Conservation (phyloP, 2,888 invertebrate species). For the Drosophila pseudotalamancana region DNA sequence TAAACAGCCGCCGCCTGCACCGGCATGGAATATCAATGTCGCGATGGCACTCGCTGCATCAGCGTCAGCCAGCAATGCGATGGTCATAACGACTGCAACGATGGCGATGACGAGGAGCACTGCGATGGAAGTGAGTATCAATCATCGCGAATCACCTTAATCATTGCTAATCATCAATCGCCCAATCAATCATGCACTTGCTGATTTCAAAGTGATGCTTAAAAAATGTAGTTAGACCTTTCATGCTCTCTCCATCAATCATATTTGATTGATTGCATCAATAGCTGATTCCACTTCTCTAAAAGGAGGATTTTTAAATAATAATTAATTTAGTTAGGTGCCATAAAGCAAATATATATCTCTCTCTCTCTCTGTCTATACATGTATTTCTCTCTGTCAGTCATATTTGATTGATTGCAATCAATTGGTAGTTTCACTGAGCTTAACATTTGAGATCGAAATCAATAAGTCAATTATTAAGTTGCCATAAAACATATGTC, state of each 20-base stretch:
- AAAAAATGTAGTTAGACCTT: too few species aligned
- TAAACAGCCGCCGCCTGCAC: conserved; percentile 82
- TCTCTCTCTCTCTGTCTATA: not conserved
- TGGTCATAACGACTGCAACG: conserved; percentile 80
- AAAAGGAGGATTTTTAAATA: too few species aligned
- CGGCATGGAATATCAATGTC: conserved; percentile 81
- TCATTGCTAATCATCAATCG: not conserved
- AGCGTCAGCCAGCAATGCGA: conserved; percentile 82
- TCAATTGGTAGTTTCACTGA: too few species aligned
- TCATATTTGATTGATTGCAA: not conserved
- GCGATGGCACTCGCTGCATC: conserved; percentile 81
- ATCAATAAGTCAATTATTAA: too few species aligned
- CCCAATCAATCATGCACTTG: not conserved
- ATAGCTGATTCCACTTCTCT: too few species aligned
- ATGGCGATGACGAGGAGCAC: conserved; percentile 83
- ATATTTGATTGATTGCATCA: not conserved
- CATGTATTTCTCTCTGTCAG: too few species aligned
- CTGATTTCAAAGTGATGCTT: conserved; percentile 1
- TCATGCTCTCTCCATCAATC: not conserved
- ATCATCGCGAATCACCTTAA: too few species aligned
- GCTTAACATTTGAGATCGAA: too few species aligned
- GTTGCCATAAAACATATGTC: too few species aligned
- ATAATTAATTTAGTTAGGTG: too few species aligned
- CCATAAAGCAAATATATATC: too few species aligned
- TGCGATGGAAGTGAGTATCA: conserved; percentile 83